Conservation (phyloP, 1,140 invertebrate species). For the Apocrypta bakeri region DNA sequence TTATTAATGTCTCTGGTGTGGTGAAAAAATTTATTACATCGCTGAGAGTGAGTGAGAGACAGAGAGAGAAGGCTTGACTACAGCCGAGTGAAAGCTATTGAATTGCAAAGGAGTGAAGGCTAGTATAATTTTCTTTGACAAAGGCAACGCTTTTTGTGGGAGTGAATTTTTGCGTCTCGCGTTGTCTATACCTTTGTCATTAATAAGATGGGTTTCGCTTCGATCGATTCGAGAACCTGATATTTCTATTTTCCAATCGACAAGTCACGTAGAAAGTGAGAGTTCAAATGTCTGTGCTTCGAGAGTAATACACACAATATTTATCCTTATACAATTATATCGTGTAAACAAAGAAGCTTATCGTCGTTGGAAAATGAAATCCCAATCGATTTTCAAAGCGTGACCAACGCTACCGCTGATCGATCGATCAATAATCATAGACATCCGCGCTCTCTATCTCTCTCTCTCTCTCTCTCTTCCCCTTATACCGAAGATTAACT, state of each 20-base stretch:
- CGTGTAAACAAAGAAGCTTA: too few species aligned
- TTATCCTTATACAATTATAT: background rate
- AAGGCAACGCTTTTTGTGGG: constrained; percentile 22
- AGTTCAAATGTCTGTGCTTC: background rate
- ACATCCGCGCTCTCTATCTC: too few species aligned
- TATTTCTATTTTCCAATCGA: constrained; percentile 24
- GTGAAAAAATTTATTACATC: constrained; percentile 45
- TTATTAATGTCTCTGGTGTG: constrained; percentile 41
- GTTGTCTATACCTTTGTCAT: background rate
- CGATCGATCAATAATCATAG: too few species aligned
- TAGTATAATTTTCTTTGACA: constrained; percentile 40
- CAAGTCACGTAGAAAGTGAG: background rate
- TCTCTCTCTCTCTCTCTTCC: too few species aligned
- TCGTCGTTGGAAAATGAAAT: too few species aligned
- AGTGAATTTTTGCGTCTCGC: background rate
- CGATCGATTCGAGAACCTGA: constrained; percentile 25
- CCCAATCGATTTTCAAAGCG: too few species aligned
- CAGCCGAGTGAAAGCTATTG: constrained; percentile 46
- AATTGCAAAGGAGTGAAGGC: constrained; percentile 40
- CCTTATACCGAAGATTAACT: background rate
- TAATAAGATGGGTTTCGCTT: constrained; percentile 32
- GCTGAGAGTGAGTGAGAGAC: background rate
- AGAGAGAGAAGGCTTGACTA: constrained; percentile 8
- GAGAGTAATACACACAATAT: background rate
- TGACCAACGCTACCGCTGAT: too few species aligned